Evolutionary conservation across 2,888 invertebrate species (phyloP).

Genomic region (Hanleya hanleyi): DNA sequence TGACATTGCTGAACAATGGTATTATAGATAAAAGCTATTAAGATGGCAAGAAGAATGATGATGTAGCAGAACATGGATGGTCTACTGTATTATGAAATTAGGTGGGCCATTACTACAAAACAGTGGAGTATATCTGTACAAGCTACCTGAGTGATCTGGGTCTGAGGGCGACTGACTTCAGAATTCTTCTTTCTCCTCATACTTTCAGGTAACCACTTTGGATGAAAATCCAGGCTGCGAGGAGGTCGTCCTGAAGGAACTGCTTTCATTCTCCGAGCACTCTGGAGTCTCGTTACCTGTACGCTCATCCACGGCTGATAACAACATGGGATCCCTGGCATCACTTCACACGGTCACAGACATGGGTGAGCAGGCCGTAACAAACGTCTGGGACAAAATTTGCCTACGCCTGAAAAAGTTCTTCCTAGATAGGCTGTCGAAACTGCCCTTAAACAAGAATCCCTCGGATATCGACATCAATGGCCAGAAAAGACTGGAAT

Average conservation of each 20-base stretch:
- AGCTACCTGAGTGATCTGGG: too few species aligned
- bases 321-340: slow-evolving; percentile 55
- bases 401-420: slow-evolving; percentile 43
- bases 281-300: slow-evolving; percentile 67
- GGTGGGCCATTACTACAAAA: too few species aligned
- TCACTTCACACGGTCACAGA: slow-evolving; percentile 67
- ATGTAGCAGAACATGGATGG: too few species aligned
- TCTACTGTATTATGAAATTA: too few species aligned
- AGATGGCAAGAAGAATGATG: too few species aligned
- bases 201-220: too few species aligned
- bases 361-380: slow-evolving; percentile 55
- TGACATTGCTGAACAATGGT: too few species aligned
- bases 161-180: too few species aligned
- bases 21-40: too few species aligned
- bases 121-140: too few species aligned
- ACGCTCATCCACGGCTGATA: slow-evolving; percentile 39
- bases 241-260: slow-evolving; percentile 61
- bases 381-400: slow-evolving; percentile 56
- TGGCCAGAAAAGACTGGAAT: slow-evolving; percentile 52
- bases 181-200: too few species aligned
- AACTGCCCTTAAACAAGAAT: slow-evolving; percentile 48
- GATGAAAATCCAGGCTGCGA: slow-evolving; percentile 66
- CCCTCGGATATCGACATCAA: slow-evolving; percentile 43
- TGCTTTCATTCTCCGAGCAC: slow-evolving; percentile 62
- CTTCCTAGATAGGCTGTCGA: slow-evolving; percentile 54